Base-by-base conservation (phyloP, 2,888 invertebrate genomes). In the Euzetes globulus region DNA sequence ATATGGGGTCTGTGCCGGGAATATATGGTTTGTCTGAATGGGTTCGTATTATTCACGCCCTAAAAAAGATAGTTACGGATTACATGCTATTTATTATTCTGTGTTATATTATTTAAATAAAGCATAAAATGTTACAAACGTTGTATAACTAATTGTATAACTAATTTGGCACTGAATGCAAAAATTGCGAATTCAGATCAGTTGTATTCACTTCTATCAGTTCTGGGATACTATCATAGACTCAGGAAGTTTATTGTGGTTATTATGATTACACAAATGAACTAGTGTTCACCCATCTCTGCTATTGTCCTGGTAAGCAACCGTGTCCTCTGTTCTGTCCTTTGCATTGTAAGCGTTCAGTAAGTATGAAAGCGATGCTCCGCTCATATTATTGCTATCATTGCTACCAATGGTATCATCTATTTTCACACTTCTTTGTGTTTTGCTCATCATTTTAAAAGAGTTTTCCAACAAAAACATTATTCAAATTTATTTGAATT, bases 51-150 rank as follows among this genome's bases (percentile, higher is more conserved):
- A 63, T 63, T 63, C 63, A 63, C 63, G 63, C 63, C 63, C 29
- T 19, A 33, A 63, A 55, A 63, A 58, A 58, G 58, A 58, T 58
- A 58, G 58, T 58, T 58, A 58, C 50, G 33, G 63, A 63, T 63
- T 63, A 63, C 63, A 63, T 33, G 13, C 33, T 13, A 63, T 63
- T 63, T 63, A 33, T 33, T 63, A 63, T 25, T 63, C 13, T 63
- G 0, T 13, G 29, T n/a, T 22, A 60, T 33, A 13, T n/a, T 22
- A 29, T 63, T 27, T 27, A 63, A 33, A 17, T 63, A 27, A 19
- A n/a, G 37, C 63, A 58, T n/a, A 63, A 63, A n/a, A n/a, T 63
- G 63, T 55, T 17, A 19, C 63, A 63, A 22, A 63, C 33, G 63
- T 63, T 63, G n/a, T 37, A 33, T 22, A 52, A 52, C 19, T 41